phyloP scores from a whole-genome alignment of 2,797 vertebrate genomes.

The Aulostomus chinensis region DNA sequence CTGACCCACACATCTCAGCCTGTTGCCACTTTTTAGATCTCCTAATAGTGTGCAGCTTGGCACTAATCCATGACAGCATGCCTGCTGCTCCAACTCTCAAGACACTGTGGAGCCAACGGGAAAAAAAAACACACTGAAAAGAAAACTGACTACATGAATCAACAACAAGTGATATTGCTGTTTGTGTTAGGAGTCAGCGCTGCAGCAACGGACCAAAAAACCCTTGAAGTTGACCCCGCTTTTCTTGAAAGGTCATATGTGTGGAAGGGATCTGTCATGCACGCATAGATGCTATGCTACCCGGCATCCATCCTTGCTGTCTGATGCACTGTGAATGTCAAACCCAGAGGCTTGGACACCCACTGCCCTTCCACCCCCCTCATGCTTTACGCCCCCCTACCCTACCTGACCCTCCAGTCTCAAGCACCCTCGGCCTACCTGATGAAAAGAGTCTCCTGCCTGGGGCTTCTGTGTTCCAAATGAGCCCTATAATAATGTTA shows the following conservation, averaged over 20 bases:
- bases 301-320: conserved; percentile 70
- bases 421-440: conserved; percentile 62
- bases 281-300: conserved; percentile 59
- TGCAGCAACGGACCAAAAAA: conserved; percentile 24
- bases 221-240: conserved; percentile 52
- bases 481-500: conserved; percentile 76
- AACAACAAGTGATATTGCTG: conserved; percentile 23
- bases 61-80: conserved; percentile 42
- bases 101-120: conserved; percentile 29
- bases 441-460: conserved; percentile 66
- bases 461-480: conserved; percentile 62
- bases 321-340: conserved; percentile 78
- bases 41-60: conserved; percentile 41
- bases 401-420: conserved; percentile 60
- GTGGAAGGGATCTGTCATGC: conserved; percentile 61
- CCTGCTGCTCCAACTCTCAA: conserved; percentile 38
- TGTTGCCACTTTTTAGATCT: conserved; percentile 51
- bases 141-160: conserved; percentile 14
- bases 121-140: conserved; percentile 9
- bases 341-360: conserved; percentile 73
- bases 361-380: conserved; percentile 24
- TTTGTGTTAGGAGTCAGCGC: conserved; percentile 13
- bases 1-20: conserved; percentile 32
- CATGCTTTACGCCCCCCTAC: conserved; percentile 33
- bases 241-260: conserved; percentile 69